phyloP scores from a whole-genome alignment of 2,113 vertebrate species.

The Alouatta palliata region DNA sequence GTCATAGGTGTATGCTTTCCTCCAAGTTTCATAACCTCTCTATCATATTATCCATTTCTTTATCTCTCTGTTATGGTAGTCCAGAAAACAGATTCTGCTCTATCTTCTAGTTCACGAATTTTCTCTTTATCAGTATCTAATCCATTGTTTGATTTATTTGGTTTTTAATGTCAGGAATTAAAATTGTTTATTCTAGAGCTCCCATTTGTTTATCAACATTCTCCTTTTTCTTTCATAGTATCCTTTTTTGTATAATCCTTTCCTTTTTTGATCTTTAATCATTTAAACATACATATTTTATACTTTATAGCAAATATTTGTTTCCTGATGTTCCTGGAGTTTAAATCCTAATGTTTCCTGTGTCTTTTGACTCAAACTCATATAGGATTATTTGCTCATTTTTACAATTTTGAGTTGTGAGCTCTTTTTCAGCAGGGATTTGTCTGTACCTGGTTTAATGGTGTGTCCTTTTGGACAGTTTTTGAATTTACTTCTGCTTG shows the following conservation, averaged over 20 bases:
- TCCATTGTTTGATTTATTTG: neutral
- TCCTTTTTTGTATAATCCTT: neutral
- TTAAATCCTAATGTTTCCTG: neutral
- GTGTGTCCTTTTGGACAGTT: neutral
- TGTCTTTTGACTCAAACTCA: neutral
- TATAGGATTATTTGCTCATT: neutral
- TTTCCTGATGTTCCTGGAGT: neutral
- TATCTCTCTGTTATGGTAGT: neutral
- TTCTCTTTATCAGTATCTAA: neutral
- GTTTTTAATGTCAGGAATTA: neutral
- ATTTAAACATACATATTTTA: neutral
- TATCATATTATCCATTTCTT: neutral
- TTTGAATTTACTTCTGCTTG: neutral
- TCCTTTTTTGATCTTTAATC: neutral
- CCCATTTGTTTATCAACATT: neutral
- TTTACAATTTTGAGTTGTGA: neutral
- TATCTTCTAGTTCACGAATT: conserved; percentile 8
- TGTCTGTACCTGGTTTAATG: neutral
- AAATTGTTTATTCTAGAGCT: neutral
- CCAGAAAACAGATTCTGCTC: neutral
- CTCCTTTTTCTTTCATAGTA: neutral
- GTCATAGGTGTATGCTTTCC: neutral
- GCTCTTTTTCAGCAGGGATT: neutral
- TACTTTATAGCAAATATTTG: neutral
- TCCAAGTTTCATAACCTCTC: neutral